Conservation (phyloP, 2,113 vertebrate species). For the Nyctereutes procyonoides region DNA sequence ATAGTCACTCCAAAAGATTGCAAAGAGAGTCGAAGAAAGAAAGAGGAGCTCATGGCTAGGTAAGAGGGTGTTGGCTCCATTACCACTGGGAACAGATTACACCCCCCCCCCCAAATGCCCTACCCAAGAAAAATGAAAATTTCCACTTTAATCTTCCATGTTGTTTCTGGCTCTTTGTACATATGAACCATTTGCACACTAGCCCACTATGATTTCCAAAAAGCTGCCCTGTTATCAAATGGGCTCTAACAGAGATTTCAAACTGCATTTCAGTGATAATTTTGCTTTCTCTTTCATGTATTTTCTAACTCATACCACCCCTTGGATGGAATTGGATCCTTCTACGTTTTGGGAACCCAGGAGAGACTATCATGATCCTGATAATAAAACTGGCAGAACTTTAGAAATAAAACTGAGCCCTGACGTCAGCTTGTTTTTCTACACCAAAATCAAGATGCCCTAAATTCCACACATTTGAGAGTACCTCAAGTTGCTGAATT, state of each 20-base stretch:
- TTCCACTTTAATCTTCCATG: not conserved
- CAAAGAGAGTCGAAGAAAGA: not conserved
- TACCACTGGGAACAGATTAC: not conserved
- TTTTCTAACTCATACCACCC: not conserved
- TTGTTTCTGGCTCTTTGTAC: not conserved
- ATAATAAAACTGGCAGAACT: conserved; percentile 1
- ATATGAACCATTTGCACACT: not conserved
- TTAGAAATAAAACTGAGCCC: not conserved
- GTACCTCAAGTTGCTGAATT: not conserved
- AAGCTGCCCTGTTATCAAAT: not conserved
- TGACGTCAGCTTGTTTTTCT: not conserved
- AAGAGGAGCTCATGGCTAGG: rapidly evolving
- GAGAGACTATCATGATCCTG: not conserved
- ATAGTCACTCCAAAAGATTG: not conserved
- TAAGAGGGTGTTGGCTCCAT: not conserved
- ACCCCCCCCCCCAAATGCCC: not conserved
- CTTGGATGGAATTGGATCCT: not conserved
- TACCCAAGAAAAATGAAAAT: not conserved
- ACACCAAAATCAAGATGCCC: not conserved
- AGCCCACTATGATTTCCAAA: not conserved
- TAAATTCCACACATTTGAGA: not conserved
- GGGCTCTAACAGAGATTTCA: not conserved
- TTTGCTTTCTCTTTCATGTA: not conserved
- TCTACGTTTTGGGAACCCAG: not conserved
- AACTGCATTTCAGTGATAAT: not conserved